phyloP scores from a whole-genome alignment of 92 coral and sea anemone species.

The Phenganax marumi region DNA sequence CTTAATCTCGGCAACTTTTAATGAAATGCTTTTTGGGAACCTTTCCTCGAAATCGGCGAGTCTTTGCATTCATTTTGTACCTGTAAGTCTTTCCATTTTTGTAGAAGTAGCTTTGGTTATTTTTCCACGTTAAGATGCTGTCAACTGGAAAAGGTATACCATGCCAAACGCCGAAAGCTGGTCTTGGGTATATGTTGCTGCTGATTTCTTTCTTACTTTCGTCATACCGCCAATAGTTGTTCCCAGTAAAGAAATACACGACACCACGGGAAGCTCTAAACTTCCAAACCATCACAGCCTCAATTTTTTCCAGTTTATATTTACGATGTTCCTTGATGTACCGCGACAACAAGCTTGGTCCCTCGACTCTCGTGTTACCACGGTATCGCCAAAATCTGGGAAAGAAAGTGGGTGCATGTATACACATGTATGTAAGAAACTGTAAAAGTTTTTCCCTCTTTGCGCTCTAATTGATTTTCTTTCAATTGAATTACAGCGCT shows the following conservation, averaged over 20 bases:
- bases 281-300: slow-evolving; percentile 70
- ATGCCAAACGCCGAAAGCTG: slow-evolving; percentile 6
- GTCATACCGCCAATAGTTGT: slow-evolving; percentile 68
- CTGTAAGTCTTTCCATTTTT: slow-evolving; percentile 52
- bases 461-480: too few species aligned
- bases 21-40: neutral
- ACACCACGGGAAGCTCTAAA: slow-evolving; percentile 53
- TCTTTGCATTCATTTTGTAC: neutral
- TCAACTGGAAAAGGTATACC: slow-evolving; percentile 33
- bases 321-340: slow-evolving; percentile 42
- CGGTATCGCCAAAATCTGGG: slow-evolving; percentile 57
- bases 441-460: too few species aligned
- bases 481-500: too few species aligned
- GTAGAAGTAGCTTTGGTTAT: slow-evolving; percentile 66
- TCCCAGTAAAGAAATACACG: slow-evolving; percentile 65
- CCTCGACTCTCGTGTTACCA: slow-evolving; percentile 15
- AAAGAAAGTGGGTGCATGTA: neutral
- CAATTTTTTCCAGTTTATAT: slow-evolving; percentile 60
- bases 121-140: slow-evolving; percentile 65
- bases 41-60: neutral
- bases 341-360: slow-evolving; percentile 51
- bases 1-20: slow-evolving; percentile 11
- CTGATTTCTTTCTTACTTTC: slow-evolving; percentile 34
- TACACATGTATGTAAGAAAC: neutral
- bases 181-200: slow-evolving; percentile 52